Evolutionary conservation across 2,888 invertebrate genomes (phyloP).

Genomic region (Diarsia dahlii): DNA sequence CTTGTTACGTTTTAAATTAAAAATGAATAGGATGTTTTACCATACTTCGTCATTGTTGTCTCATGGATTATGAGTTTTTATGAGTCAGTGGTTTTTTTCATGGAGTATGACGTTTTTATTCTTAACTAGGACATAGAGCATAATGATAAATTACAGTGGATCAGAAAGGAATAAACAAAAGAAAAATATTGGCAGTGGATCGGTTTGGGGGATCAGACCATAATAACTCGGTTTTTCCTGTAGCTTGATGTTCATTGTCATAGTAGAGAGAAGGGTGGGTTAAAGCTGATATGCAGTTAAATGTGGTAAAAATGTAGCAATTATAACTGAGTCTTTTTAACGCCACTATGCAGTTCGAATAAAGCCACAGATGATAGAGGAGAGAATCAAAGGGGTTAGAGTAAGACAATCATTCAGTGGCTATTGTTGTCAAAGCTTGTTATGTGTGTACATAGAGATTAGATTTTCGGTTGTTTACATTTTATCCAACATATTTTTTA

Average conservation of each 20-base stretch:
- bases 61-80: constrained; percentile 11
- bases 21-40: constrained; percentile 55
- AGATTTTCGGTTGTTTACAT: no score
- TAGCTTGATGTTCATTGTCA: not conserved
- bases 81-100: constrained; percentile 39
- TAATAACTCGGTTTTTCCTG: no score
- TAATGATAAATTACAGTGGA: no score
- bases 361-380: not conserved
- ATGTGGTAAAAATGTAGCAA: not conserved
- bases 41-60: constrained; percentile 32
- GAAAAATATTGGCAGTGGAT: no score
- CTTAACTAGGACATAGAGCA: not conserved
- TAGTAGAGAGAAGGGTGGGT: not conserved
- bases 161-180: no score
- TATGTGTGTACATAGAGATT: no score
- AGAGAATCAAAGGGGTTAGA: not conserved
- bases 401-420: not conserved
- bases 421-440: no score
- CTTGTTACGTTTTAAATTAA: constrained; percentile 63
- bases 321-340: not conserved
- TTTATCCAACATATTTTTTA: not conserved
- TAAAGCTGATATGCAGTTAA: not conserved
- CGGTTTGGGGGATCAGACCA: no score
- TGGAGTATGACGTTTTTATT: constrained; percentile 10
- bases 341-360: not conserved